Evolutionary conservation across 2,797 vertebrate species (phyloP).

Genomic region (Acanthornis magna): DNA sequence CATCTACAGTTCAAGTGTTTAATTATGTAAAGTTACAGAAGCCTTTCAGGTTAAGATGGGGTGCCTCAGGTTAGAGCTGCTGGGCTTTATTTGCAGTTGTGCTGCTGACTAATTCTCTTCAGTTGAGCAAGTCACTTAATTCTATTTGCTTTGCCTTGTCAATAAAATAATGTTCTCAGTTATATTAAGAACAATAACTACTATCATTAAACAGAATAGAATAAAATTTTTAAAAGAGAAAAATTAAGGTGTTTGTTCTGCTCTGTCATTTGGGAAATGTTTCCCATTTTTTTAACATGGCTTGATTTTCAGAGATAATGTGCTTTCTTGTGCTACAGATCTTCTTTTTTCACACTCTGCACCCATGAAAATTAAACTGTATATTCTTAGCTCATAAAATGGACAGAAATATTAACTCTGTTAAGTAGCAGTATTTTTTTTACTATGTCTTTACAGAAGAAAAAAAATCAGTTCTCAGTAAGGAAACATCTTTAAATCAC

Average conservation of each 20-base stretch:
- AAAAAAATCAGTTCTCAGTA: neutral
- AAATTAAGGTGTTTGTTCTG: neutral
- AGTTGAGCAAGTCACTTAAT: neutral
- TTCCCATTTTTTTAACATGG: neutral
- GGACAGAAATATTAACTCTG: neutral
- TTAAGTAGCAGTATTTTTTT: slow-evolving; percentile 6
- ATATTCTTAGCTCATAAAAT: slow-evolving; percentile 8
- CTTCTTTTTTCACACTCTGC: neutral
- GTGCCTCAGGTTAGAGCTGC: neutral
- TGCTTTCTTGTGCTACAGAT: neutral
- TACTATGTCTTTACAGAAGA: neutral
- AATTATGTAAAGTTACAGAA: neutral
- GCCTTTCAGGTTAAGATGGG: neutral
- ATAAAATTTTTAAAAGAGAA: neutral
- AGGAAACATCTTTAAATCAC: slow-evolving; percentile 19
- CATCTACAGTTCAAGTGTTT: neutral
- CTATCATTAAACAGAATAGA: neutral
- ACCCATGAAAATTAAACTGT: neutral
- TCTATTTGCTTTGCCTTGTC: neutral
- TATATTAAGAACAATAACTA: neutral
- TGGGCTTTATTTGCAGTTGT: slow-evolving; percentile 9
- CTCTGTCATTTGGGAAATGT: neutral
- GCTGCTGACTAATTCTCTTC: neutral
- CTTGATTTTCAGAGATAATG: neutral
- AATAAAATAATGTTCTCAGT: neutral